Conservation (phyloP, 2,888 invertebrate genomes). For the Cryptocheilus praepositus region DNA sequence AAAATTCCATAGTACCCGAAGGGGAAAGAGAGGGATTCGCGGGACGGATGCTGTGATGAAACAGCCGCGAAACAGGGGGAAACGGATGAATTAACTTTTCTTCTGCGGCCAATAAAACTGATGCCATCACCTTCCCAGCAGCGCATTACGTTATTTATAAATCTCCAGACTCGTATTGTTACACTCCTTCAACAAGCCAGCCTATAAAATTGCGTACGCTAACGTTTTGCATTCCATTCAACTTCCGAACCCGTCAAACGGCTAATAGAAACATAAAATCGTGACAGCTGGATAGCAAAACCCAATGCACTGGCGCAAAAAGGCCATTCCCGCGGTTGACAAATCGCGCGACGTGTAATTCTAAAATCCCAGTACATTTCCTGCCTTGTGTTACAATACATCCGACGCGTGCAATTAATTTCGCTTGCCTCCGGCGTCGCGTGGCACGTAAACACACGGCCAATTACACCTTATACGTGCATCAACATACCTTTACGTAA, state of each 20-base stretch:
- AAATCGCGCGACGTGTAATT: neutral
- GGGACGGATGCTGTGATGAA: neutral
- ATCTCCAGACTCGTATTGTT: too few relatives aligned
- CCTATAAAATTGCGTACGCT: too few relatives aligned
- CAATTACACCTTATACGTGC: too few relatives aligned
- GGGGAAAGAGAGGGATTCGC: neutral
- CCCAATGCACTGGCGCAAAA: neutral
- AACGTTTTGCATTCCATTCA: too few relatives aligned
- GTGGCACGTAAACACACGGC: neutral
- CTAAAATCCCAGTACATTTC: constrained; percentile 10
- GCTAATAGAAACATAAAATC: neutral
- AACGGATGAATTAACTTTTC: constrained; percentile 23
- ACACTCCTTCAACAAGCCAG: too few relatives aligned
- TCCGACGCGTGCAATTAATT: constrained; percentile 22
- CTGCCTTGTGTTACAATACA: constrained; percentile 1
- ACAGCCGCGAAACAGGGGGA: neutral
- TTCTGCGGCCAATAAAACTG: constrained; percentile 17
- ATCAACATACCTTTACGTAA: too few relatives aligned
- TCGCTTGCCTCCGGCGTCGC: constrained; percentile 8
- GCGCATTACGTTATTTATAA: neutral
- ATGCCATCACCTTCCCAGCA: constrained; percentile 1
- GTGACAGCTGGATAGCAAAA: too few relatives aligned
- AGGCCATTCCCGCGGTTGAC: neutral
- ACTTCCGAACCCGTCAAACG: neutral
- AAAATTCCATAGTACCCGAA: constrained; percentile 30